phyloP scores from a whole-genome alignment of 2,888 invertebrate species.

The Drosophila lacicola region DNA sequence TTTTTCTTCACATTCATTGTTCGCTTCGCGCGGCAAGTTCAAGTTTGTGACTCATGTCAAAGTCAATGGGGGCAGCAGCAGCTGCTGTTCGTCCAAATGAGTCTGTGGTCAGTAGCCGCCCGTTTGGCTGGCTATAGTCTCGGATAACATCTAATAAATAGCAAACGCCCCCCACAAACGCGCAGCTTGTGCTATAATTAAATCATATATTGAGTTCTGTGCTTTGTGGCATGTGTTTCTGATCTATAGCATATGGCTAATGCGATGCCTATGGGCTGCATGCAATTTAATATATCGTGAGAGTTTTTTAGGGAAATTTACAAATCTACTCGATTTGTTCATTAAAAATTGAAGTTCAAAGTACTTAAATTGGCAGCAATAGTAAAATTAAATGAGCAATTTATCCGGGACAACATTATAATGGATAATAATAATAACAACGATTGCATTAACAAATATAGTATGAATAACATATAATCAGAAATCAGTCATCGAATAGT shows the following conservation, averaged over 20 bases:
- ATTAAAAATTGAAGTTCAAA: not conserved
- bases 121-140: constrained; percentile 57
- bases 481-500: not conserved
- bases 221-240: constrained; percentile 46
- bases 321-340: not conserved
- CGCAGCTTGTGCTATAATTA: constrained; percentile 64
- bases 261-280: constrained; percentile 15
- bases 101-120: constrained; percentile 59
- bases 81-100: constrained; percentile 18
- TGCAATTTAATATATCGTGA: not conserved
- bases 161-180: constrained; percentile 28
- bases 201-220: constrained; percentile 53
- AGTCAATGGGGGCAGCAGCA: constrained; percentile 35
- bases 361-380: not conserved
- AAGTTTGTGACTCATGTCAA: constrained; percentile 74
- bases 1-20: constrained; percentile 39
- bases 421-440: not conserved
- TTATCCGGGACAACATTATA: too few relatives aligned
- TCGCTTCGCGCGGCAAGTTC: constrained; percentile 58
- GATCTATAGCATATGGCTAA: constrained; percentile 72
- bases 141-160: constrained; percentile 71
- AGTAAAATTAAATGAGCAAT: constrained; percentile 3
- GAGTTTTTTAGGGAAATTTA: not conserved
- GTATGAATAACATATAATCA: not conserved
- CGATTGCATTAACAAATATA: not conserved